Conservation (phyloP, 1,140 invertebrate genomes). For the Aplysia californica region DNA sequence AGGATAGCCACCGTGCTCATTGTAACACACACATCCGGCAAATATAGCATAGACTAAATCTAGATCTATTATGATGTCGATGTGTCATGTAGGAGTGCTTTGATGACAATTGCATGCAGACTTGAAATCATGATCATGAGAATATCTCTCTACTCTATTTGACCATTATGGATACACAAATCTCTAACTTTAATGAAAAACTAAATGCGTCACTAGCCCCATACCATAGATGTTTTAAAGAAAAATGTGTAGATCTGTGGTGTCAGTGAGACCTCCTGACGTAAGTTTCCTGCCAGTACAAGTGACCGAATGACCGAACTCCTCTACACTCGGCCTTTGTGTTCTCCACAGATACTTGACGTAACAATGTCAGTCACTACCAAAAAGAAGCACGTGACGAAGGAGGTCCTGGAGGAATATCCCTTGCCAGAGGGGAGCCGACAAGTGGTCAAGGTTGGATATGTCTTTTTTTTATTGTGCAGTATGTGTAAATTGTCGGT, state of each 20-base stretch:
- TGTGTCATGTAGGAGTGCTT: not conserved
- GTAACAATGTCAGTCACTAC: slow-evolving; percentile 71
- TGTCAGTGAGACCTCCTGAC: too few species aligned
- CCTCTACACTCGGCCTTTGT: not conserved
- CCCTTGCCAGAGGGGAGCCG: slow-evolving; percentile 79
- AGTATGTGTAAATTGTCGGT: not conserved
- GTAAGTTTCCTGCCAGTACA: too few species aligned
- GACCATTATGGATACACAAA: too few species aligned
- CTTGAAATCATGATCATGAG: too few species aligned
- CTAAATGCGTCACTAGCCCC: too few species aligned
- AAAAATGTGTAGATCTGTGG: too few species aligned
- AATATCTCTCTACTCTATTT: too few species aligned
- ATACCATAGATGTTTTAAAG: too few species aligned
- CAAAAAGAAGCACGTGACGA: slow-evolving; percentile 86
- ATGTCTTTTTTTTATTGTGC: not conserved
- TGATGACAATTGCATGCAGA: too few species aligned
- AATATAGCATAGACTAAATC: not conserved
- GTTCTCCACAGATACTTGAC: not conserved
- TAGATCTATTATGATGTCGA: not conserved
- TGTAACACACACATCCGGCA: not conserved
- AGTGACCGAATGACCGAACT: not conserved
- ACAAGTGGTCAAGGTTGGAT: slow-evolving; percentile 77
- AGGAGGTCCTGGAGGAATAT: slow-evolving; percentile 81
- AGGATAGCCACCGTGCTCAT: too few species aligned
- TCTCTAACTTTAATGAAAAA: too few species aligned